Conservation (phyloP, 1,140 invertebrate species). For the Halesus radiatus region DNA sequence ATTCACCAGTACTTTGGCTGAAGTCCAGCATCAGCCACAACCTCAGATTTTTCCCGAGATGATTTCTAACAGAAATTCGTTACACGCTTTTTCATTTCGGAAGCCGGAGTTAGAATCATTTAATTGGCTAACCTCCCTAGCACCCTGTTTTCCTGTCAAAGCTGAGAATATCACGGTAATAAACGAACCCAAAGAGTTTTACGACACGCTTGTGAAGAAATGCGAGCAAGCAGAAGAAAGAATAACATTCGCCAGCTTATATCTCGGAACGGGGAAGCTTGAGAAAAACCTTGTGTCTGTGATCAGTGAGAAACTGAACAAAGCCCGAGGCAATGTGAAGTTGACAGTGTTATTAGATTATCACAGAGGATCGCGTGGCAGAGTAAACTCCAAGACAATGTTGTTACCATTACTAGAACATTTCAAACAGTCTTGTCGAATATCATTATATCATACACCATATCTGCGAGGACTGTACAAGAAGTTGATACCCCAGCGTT, state of each 20-base stretch:
- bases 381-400: constrained; percentile 82
- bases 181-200: constrained; percentile 82
- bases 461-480: constrained; percentile 87
- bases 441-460: constrained; percentile 94
- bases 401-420: constrained; percentile 80
- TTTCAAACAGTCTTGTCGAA: constrained; percentile 67
- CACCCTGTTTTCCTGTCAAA: constrained; percentile 81
- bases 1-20: constrained; percentile 50
- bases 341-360: constrained; percentile 92
- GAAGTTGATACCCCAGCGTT: constrained; percentile 82
- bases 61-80: constrained; percentile 44
- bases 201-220: constrained; percentile 80
- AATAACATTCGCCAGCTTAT: constrained; percentile 92
- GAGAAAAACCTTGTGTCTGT: constrained; percentile 84
- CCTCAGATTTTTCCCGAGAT: constrained; percentile 49
- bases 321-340: constrained; percentile 72
- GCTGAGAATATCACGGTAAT: constrained; percentile 81
- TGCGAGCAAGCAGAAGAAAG: constrained; percentile 80
- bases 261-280: constrained; percentile 90
- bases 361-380: constrained; percentile 89
- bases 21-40: constrained; percentile 48
- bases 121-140: constrained; percentile 77
- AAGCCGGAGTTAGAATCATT: constrained; percentile 63
- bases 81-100: constrained; percentile 45
- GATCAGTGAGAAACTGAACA: constrained; percentile 72